Conservation (phyloP, 2,113 vertebrate species). For the Physeter macrocephalus region DNA sequence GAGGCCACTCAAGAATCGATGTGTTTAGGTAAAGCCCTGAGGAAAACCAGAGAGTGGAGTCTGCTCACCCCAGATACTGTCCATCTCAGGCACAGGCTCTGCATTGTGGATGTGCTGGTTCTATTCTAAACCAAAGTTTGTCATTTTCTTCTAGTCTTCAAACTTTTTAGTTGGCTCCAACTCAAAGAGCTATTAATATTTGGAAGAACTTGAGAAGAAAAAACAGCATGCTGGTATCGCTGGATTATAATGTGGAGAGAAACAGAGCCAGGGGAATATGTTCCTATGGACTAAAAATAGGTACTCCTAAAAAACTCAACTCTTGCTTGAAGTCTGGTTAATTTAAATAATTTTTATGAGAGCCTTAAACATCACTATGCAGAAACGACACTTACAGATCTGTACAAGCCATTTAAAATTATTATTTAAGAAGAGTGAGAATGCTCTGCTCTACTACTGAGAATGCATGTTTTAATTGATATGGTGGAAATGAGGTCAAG, state of each 20-base stretch:
- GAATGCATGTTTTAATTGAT: not conserved
- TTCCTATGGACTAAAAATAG: not conserved
- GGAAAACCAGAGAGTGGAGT: not conserved
- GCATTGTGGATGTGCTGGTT: not conserved
- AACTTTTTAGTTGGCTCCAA: not conserved
- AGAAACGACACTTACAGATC: not conserved
- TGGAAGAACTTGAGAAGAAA: not conserved
- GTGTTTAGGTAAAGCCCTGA: not conserved
- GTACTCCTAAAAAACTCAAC: not conserved
- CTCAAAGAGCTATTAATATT: not conserved
- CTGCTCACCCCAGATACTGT: not conserved
- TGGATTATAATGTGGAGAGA: not conserved
- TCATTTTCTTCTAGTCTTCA: not conserved
- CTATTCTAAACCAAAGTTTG: not conserved
- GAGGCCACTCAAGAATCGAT: not conserved
- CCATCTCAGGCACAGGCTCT: not conserved
- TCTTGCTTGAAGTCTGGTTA: not conserved
- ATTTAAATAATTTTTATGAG: not conserved
- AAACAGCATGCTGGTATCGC: not conserved
- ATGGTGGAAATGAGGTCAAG: not conserved
- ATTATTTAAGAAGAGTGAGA: not conserved
- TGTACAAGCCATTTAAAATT: not conserved
- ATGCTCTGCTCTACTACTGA: not conserved
- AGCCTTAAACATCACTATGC: not conserved
- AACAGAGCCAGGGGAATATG: not conserved